Evolutionary conservation across 2,888 invertebrate genomes (phyloP).

Genomic region (Brenthis ino): DNA sequence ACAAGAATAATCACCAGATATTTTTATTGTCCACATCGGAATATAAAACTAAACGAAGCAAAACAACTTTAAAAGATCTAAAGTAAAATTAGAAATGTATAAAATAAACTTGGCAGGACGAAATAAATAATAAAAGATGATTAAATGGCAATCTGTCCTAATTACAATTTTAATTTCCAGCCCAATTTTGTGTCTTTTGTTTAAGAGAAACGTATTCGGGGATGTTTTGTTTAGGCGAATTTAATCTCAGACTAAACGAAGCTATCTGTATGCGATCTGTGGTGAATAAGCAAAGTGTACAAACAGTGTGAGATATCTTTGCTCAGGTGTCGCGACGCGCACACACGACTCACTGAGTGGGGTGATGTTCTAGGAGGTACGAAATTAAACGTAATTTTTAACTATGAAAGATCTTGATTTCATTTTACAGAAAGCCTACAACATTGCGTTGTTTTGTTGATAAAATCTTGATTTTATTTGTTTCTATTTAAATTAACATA

Average conservation of each 20-base stretch:
- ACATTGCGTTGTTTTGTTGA: no score
- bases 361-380: conserved; percentile 28
- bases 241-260: conserved; percentile 54
- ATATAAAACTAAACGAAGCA: background rate
- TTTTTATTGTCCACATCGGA: background rate
- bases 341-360: conserved; percentile 37
- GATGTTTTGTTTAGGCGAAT: conserved; percentile 40
- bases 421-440: no score
- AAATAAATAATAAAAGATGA: conserved; percentile 35
- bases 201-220: conserved; percentile 20
- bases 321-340: conserved; percentile 62
- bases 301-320: conserved; percentile 58
- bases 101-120: conserved; percentile 33
- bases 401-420: background rate
- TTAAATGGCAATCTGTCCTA: conserved; percentile 36
- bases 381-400: conserved; percentile 21
- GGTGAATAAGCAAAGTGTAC: conserved; percentile 55
- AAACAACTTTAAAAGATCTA: background rate
- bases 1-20: no score
- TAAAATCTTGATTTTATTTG: no score
- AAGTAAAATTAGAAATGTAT: conserved; percentile 15
- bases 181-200: conserved; percentile 39
- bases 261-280: conserved; percentile 71
- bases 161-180: conserved; percentile 40
- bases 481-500: no score